These are phyloP conservation scores for Bos indicus DNA, from an alignment of 2,113 vertebrate species.

Conservation along the genomic window DNA sequence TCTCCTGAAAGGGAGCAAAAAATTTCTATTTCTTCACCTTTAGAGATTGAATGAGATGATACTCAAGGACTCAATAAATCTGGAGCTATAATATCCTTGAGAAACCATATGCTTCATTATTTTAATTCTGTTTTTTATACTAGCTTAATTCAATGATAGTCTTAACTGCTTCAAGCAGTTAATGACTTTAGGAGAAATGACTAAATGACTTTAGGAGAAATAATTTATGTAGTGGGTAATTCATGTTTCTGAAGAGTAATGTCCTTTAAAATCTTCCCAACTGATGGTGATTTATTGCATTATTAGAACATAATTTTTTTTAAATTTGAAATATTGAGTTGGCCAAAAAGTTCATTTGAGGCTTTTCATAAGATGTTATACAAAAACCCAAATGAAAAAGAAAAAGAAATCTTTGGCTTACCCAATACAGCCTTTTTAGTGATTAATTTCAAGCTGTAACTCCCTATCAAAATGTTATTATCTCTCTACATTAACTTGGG, in stretches of 20 bases:
- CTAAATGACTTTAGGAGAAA: not conserved
- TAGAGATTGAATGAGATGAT: not conserved
- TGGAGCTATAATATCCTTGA: not conserved
- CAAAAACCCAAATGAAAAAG: not conserved
- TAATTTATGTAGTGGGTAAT: not conserved
- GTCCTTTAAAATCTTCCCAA: not conserved
- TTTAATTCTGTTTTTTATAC: not conserved
- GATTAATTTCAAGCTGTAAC: not conserved
- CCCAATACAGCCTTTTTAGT: not conserved
- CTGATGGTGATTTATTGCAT: not conserved
- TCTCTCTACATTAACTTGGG: not conserved
- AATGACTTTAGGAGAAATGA: not conserved
- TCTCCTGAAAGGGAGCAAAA: not conserved
- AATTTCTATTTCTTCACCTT: not conserved
- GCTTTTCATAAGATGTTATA: not conserved
- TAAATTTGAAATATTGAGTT: not conserved
- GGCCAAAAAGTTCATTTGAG: not conserved
- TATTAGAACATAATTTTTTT: not conserved
- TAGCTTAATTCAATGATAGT: not conserved
- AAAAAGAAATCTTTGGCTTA: not conserved
- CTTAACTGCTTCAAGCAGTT: not conserved
- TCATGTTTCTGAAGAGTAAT: not conserved
- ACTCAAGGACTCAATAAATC: not conserved
- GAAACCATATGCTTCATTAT: not conserved
- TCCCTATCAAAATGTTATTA: not conserved